Conservation (phyloP, 2,888 invertebrate species). For the Cheilosia variabilis region DNA sequence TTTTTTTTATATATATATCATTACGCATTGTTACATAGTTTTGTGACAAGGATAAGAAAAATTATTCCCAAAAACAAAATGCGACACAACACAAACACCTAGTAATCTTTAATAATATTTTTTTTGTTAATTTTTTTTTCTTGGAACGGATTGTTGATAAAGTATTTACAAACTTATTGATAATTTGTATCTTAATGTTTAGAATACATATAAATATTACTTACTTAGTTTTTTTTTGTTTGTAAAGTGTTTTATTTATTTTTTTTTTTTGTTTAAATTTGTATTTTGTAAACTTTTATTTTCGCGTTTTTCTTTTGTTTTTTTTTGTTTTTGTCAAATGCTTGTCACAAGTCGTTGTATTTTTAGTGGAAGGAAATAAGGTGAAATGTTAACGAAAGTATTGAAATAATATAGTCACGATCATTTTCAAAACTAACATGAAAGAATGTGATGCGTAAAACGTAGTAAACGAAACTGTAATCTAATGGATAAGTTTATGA, state of each 20-base stretch:
- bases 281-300: slow-evolving; percentile 21
- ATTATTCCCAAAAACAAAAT: slow-evolving; percentile 15
- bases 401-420: neutral
- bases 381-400: neutral
- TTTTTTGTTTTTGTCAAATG: slow-evolving; percentile 39
- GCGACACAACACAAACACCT: slow-evolving; percentile 61
- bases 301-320: slow-evolving; percentile 1
- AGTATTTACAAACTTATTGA: slow-evolving; percentile 70
- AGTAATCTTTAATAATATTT: slow-evolving; percentile 32
- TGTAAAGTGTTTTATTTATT: slow-evolving; percentile 24
- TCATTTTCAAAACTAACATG: neutral
- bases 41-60: slow-evolving; percentile 50
- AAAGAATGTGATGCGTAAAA: slow-evolving; percentile 27
- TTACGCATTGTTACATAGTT: slow-evolving; percentile 45
- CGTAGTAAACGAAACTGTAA: neutral
- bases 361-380: slow-evolving; percentile 63
- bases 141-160: slow-evolving; percentile 73
- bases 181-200: slow-evolving; percentile 60
- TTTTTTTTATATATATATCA: slow-evolving; percentile 6
- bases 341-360: slow-evolving; percentile 72
- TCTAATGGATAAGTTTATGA: no score
- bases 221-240: slow-evolving; percentile 30
- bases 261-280: slow-evolving; percentile 22
- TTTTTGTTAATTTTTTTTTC: slow-evolving; percentile 40
- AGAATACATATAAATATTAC: slow-evolving; percentile 50